A percentile compares a stretch with the other conserved stretches of the same genome.
These are phyloP conservation scores for Torymus tubicola DNA, from an alignment of 2,888 invertebrate species.

Conservation along the genomic window DNA sequence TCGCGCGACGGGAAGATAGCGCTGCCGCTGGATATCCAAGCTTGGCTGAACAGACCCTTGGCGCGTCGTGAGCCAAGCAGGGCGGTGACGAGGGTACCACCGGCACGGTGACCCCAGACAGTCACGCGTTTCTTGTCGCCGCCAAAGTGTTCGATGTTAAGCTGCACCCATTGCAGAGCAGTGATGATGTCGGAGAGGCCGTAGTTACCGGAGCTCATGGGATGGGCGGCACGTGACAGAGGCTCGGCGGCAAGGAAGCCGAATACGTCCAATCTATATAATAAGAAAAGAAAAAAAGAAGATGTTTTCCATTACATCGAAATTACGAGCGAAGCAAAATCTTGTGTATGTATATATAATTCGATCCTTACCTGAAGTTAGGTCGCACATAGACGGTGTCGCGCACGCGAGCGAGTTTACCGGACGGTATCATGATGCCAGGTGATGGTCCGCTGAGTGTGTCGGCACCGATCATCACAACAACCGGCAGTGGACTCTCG, in stretches of 20 bases:
- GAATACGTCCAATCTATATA: conserved; percentile 77
- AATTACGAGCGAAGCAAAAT: background rate
- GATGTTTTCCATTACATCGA: background rate
- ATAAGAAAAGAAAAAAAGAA: background rate
- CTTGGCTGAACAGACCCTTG: conserved; percentile 84
- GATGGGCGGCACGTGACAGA: conserved; percentile 83
- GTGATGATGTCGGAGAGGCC: conserved; percentile 88
- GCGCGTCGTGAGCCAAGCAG: conserved; percentile 80
- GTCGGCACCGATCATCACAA: conserved; percentile 89
- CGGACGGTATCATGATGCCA: conserved; percentile 84
- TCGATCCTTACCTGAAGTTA: conserved; percentile 85
- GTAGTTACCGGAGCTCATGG: conserved; percentile 90
- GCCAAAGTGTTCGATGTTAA: conserved; percentile 90
- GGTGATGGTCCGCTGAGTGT: conserved; percentile 87
- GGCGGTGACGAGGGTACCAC: conserved; percentile 89
- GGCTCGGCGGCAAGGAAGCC: conserved; percentile 89
- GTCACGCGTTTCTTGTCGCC: conserved; percentile 88
- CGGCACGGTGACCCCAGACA: conserved; percentile 89
- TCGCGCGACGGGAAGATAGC: conserved; percentile 84
- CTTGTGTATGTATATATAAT: background rate
- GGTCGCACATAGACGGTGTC: conserved; percentile 92
- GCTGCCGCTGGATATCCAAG: conserved; percentile 89
- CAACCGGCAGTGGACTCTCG: conserved; percentile 87
- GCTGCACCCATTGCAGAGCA: conserved; percentile 87
- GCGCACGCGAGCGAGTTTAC: conserved; percentile 85